These are phyloP conservation scores for Crioceris asparagi DNA, from an alignment of 2,888 invertebrate species.

Conservation along the genomic window DNA sequence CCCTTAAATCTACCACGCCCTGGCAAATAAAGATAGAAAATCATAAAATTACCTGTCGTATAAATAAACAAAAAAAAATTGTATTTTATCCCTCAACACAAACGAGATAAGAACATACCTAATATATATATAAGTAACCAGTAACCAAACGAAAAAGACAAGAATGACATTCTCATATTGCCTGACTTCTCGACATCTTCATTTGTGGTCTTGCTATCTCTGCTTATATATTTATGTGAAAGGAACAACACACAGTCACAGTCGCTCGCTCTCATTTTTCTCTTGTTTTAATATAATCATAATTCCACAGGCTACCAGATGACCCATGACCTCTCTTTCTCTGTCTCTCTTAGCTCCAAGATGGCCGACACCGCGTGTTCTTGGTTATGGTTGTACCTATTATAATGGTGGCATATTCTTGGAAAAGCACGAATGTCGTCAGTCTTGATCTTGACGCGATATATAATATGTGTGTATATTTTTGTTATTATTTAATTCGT, in stretches of 20 bases:
- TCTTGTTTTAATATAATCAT: conserved; percentile 23
- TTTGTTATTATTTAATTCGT: conserved; percentile 1
- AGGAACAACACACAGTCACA: no score
- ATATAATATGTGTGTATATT: no score
- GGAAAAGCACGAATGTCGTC: conserved; percentile 21
- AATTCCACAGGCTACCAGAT: conserved; percentile 20
- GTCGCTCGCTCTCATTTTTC: conserved; percentile 21
- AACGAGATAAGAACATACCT: no score
- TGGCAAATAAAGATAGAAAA: conserved; percentile 17
- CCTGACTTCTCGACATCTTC: conserved; percentile 15
- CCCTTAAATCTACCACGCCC: conserved; percentile 11
- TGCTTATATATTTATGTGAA: no score
- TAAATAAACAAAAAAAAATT: conserved; percentile 21
- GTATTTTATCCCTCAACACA: conserved; percentile 20
- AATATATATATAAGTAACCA: no score
- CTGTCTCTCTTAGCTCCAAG: no score
- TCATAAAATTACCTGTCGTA: conserved; percentile 16
- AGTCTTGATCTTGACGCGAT: conserved; percentile 18
- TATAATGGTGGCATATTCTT: no score
- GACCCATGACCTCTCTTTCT: conserved; percentile 22
- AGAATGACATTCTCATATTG: conserved; percentile 14
- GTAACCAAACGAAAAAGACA: no score
- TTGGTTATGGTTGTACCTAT: no score
- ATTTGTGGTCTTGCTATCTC: no score
- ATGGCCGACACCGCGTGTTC: conserved; percentile 21